Base-by-base conservation (phyloP, 2,113 vertebrate species). In the Ammospiza caudacuta region DNA sequence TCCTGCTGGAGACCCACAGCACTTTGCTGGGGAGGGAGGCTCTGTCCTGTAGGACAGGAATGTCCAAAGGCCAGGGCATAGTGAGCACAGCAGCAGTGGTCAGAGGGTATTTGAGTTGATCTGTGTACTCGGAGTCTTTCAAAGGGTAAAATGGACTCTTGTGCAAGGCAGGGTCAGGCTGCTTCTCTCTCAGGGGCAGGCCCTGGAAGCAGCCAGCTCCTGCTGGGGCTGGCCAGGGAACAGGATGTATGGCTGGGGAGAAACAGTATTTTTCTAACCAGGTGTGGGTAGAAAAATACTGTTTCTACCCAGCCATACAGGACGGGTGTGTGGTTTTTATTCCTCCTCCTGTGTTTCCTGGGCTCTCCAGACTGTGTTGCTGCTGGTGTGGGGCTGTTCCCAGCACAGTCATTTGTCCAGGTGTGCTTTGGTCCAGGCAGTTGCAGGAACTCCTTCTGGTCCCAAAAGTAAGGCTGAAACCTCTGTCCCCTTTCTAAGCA, bases 311-410 rank as follows among this genome's bases (percentile, higher is more conserved):
- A 37, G 37, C 37, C 37, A 37, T 37, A 37, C 37, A 6, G 27
- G 13, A 47, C 29, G 37, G 19, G 12, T 11, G 6, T 14, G 52
- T 24, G 27, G 18, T 2, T 66, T 92, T 63, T 51, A 4, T 29
- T 85, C 57, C 44, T 25, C 4, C 10, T 68, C 12, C 35, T 37
- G 51, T 20, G 21, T 28, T 88, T 69, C 19, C 63, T 0, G 0
- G 33, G 18, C 72, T 47, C 28, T 70, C 43, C 47, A 41, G 46
- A 2, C 15, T 0, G 0, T 33, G 29, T 20, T 43, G 54, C 18
- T 6, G 39, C 39, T 67, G 63, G 11, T 37, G 51, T 5, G 3
- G 10, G 21, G 37, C 67, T 29, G 10, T 39, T 66, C 51, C 46
- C 41, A 35, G 51, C 25, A 15, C 0, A 3, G 47, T 11, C 0